Percentiles rank a stretch among this genome's conserved stretches.
These are phyloP conservation scores for Thereva unica DNA, from an alignment of 2,888 invertebrate species.

Conservation along the genomic window DNA sequence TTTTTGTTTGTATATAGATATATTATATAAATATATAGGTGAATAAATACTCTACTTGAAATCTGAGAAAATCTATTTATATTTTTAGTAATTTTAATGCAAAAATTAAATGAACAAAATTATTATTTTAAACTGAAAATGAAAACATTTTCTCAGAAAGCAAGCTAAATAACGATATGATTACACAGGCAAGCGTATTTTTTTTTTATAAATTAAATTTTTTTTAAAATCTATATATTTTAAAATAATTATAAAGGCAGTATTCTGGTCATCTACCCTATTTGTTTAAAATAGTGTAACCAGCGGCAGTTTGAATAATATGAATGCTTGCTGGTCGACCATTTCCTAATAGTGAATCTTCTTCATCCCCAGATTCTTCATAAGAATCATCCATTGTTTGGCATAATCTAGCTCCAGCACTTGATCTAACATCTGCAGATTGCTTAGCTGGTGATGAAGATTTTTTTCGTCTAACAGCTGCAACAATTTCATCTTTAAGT, in stretches of 20 bases:
- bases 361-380: constrained; percentile 38
- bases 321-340: constrained; percentile 48
- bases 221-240: not conserved
- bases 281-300: constrained; percentile 46
- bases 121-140: too few species aligned
- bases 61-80: too few species aligned
- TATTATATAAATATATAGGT: too few species aligned
- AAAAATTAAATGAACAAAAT: too few species aligned
- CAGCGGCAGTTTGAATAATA: constrained; percentile 45
- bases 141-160: too few species aligned
- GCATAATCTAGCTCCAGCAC: constrained; percentile 48
- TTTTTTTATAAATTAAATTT: not conserved
- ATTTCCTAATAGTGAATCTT: constrained; percentile 45
- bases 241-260: constrained; percentile 2
- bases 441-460: constrained; percentile 41
- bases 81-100: not conserved
- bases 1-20: too few species aligned
- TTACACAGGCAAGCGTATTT: too few species aligned
- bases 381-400: constrained; percentile 40
- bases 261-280: constrained; percentile 38
- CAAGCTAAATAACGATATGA: too few species aligned
- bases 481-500: constrained; percentile 34
- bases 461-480: constrained; percentile 46
- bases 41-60: too few species aligned
- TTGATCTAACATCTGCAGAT: constrained; percentile 45